A percentile compares a stretch with the other conserved stretches of the same genome.
These are phyloP conservation scores for Lathronympha strigana DNA, from an alignment of 2,888 invertebrate species.

Conservation along the genomic window DNA sequence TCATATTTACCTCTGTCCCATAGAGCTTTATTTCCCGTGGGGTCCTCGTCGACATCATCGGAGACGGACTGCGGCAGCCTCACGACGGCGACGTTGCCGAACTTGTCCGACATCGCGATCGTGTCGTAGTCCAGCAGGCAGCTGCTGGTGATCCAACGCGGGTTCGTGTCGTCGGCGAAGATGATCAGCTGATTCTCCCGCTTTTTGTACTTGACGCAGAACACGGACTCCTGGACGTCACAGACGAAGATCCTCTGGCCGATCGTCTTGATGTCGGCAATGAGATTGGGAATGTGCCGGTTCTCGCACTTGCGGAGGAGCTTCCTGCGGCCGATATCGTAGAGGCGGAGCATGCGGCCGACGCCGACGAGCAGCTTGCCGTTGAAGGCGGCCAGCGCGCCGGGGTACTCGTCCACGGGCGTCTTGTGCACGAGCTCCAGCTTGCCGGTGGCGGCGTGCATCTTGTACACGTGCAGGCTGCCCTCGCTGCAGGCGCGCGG, in stretches of 20 bases:
- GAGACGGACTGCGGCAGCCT: slow-evolving; percentile 95
- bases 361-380: slow-evolving; percentile 96
- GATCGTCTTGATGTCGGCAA: slow-evolving; percentile 96
- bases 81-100: slow-evolving; percentile 97
- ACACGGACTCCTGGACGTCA: slow-evolving; percentile 98
- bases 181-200: slow-evolving; percentile 98
- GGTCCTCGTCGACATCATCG: slow-evolving; percentile 99
- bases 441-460: slow-evolving; percentile 90
- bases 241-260: slow-evolving; percentile 97
- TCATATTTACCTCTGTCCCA: slow-evolving; percentile 91
- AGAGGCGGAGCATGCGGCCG: slow-evolving; percentile 95
- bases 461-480: slow-evolving; percentile 93
- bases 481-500: slow-evolving; percentile 93
- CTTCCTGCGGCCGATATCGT: slow-evolving; percentile 97
- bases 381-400: slow-evolving; percentile 95
- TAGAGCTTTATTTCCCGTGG: slow-evolving; percentile 98
- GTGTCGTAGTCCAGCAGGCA: slow-evolving; percentile 98
- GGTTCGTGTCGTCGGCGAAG: slow-evolving; percentile 99
- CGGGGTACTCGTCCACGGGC: slow-evolving; percentile 95
- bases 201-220: slow-evolving; percentile 96
- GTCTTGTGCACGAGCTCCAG: slow-evolving; percentile 98
- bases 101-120: slow-evolving; percentile 98
- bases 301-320: slow-evolving; percentile 99
- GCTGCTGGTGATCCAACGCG: slow-evolving; percentile 96
- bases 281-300: slow-evolving; percentile 96